phyloP scores from a whole-genome alignment of 2,888 invertebrate species.

The Synergus japonicus region DNA sequence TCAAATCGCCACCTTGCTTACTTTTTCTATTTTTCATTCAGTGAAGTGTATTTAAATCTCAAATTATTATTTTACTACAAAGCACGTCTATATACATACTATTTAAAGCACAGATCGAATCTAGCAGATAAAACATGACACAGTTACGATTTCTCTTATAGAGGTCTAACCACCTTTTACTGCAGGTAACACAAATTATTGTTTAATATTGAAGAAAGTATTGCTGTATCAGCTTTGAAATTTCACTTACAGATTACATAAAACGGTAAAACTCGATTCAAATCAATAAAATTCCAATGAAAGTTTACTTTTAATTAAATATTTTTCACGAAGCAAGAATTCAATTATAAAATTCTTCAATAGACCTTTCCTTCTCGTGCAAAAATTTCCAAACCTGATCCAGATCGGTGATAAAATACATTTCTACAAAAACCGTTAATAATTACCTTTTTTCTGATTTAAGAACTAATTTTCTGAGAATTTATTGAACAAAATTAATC shows the following conservation, averaged over 20 bases:
- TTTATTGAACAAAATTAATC: too few species aligned
- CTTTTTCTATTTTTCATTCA: background rate
- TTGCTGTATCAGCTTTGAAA: background rate
- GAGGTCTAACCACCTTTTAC: slow-evolving; percentile 15
- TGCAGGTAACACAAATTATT: slow-evolving; percentile 20
- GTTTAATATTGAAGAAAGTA: slow-evolving; percentile 22
- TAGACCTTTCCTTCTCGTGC: too few species aligned
- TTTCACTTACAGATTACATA: background rate
- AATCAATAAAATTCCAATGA: background rate
- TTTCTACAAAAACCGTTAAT: background rate
- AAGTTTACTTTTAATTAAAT: background rate
- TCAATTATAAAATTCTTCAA: too few species aligned
- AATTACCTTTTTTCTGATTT: background rate
- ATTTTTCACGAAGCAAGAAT: too few species aligned
- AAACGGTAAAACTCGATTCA: background rate
- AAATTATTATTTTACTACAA: background rate
- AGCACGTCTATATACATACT: background rate
- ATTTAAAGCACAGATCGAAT: slow-evolving; percentile 30
- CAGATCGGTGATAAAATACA: too few species aligned
- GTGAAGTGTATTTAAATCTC: background rate
- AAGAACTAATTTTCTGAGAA: background rate
- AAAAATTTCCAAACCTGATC: too few species aligned
- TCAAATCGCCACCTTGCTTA: background rate
- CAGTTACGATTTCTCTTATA: slow-evolving; percentile 32
- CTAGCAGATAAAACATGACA: slow-evolving; percentile 33